phyloP scores from a whole-genome alignment of 2,113 vertebrate species.

The Anser cygnoides region DNA sequence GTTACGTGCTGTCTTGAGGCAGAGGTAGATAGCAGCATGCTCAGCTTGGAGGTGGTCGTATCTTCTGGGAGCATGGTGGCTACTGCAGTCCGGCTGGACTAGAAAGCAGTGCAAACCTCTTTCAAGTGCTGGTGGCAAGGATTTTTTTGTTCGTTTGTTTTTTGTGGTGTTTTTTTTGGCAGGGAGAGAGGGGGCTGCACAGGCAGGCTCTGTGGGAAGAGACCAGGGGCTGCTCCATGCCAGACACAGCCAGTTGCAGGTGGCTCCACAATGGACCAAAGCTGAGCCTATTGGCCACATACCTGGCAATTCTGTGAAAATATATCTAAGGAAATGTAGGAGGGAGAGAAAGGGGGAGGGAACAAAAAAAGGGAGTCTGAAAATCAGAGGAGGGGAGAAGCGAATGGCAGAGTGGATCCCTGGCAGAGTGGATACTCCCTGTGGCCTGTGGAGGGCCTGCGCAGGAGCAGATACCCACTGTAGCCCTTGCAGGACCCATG shows the following conservation, averaged over 20 bases:
- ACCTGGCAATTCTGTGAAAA: background rate
- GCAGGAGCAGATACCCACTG: too few relatives aligned
- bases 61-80: background rate
- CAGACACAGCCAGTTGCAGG: background rate
- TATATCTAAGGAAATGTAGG: background rate
- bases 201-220: background rate
- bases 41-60: background rate
- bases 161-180: too few relatives aligned
- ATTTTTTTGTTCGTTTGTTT: too few relatives aligned
- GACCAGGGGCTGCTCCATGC: fast-evolving
- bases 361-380: background rate
- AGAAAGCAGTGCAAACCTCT: background rate
- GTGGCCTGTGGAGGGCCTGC: background rate
- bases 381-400: background rate
- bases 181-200: background rate
- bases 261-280: background rate
- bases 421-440: background rate
- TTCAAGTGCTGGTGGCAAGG: background rate
- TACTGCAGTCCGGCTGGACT: background rate
- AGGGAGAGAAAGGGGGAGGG: fast-evolving
- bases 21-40: background rate
- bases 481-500: too few relatives aligned
- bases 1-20: background rate
- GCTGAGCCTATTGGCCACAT: background rate
- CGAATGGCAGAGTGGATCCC: background rate